phyloP scores from a whole-genome alignment of 2,113 vertebrate genomes.

The Cyphomyrus plagiostoma region DNA sequence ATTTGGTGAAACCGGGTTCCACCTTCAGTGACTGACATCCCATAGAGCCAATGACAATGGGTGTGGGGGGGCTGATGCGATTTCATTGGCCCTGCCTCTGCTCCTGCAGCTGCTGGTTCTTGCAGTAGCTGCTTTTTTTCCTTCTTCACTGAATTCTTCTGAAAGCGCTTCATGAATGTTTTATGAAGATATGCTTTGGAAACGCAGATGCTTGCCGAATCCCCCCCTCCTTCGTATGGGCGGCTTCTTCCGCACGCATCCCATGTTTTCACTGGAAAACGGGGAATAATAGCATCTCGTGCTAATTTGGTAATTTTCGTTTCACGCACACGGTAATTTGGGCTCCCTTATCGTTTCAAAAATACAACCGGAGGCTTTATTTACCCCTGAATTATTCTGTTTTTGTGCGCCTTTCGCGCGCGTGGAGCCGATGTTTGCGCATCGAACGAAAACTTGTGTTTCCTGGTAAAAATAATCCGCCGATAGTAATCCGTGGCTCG shows the following conservation, averaged over 20 bases:
- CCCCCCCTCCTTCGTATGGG: not conserved
- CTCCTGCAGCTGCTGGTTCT: not conserved
- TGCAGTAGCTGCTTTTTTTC: not conserved
- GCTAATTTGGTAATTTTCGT: conserved; percentile 5
- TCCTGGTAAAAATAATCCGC: conserved; percentile 36
- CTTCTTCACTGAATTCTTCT: not conserved
- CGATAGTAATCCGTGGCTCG: conserved; percentile 44
- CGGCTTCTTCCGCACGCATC: not conserved
- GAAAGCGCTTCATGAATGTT: conserved; percentile 11
- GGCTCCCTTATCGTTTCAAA: not conserved
- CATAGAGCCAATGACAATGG: not conserved
- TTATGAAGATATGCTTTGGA: conserved; percentile 4
- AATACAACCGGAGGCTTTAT: not conserved
- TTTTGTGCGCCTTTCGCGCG: not conserved
- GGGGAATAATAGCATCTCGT: not conserved
- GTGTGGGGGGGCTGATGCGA: not conserved
- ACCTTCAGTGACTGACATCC: not conserved
- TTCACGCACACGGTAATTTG: conserved; percentile 1
- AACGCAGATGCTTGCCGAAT: not conserved
- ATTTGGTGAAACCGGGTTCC: not conserved
- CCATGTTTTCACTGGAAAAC: conserved; percentile 5
- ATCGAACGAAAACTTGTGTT: conserved; percentile 19
- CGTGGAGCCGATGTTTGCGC: not conserved
- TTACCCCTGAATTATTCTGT: not conserved
- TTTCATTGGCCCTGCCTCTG: not conserved